Conservation (phyloP, 2,113 vertebrate species). For the Gymnorhina tibicen region DNA sequence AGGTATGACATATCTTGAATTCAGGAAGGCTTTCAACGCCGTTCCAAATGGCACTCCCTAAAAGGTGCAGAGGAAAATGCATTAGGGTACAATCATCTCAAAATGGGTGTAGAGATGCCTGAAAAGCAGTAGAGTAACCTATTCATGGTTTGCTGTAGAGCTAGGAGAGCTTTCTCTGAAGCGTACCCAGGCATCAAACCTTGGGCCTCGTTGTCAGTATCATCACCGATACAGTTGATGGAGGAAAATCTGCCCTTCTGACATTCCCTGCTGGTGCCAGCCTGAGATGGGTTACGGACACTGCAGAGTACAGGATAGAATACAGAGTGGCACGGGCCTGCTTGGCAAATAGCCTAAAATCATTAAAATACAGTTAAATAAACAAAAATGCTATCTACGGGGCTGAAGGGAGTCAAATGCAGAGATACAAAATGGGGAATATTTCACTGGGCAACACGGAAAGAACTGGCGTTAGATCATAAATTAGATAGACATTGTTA, state of each 20-base stretch:
- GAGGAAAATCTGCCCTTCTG: not conserved
- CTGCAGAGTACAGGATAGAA: not conserved
- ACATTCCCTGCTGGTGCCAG: not conserved
- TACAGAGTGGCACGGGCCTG: not conserved
- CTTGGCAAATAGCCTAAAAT: not conserved
- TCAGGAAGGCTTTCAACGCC: not conserved
- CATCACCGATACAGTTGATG: not conserved
- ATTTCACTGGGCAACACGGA: not conserved
- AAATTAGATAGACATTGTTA: not conserved
- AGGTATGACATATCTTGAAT: not conserved
- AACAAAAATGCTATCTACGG: not conserved
- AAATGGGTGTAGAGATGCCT: not conserved
- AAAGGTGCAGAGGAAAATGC: not conserved
- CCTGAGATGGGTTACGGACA: not conserved
- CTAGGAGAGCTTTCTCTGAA: not conserved
- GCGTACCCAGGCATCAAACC: not conserved
- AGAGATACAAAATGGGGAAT: not conserved
- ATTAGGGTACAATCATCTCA: not conserved
- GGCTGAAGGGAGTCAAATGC: not conserved
- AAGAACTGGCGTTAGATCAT: not conserved
- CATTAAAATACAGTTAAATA: not conserved
- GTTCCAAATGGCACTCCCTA: not conserved
- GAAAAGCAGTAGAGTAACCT: not conserved
- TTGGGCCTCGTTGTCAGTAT: not conserved
- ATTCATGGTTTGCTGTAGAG: not conserved